Base-by-base conservation (phyloP, 2,797 vertebrate species). In the Syndactyla subalaris region DNA sequence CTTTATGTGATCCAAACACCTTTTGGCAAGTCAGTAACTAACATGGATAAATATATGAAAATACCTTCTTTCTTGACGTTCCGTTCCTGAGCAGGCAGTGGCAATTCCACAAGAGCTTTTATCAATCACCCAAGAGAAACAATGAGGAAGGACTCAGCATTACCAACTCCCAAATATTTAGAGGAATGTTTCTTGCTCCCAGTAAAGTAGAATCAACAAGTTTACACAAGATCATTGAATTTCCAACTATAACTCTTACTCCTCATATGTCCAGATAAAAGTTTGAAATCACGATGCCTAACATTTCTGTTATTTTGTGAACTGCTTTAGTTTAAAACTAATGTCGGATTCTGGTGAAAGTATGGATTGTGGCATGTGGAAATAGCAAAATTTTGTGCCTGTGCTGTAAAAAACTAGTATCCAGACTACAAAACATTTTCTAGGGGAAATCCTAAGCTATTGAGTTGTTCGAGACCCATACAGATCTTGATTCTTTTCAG, bases 31-130 rank as follows among this genome's bases (percentile, higher is more conserved):
- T 77, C 62, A 66, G 59, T 62, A 79, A 73, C 39, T 45, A 66
- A 88, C 30, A 14, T 11, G 11, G 30, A 66, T 38, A 68, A 57
- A 49, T 19, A 77, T 4, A 70, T 43, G 34, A 67, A 85, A 77
- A 79, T 36, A 63, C 8, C 22, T 82, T 84, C 30, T 70, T 81
- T 85, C 75, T 43, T 57, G 41, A 15, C 36, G 61, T 21, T 32
- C 3, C 0, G 0, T 68, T 90, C 91, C 57, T 0, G 0, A 76
- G 45, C 19, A 80, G 30, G 29, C 71, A 63, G 6, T 21, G 38
- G 36, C 38, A 62, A 72, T 68, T 62, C 65, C 75, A 55, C 45
- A 70, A 29, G 12, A 70, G 43, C 29, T 75, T 61, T 57, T 68
- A 39, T 24, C 62, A 43, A 30, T 30, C 38, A 52, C 49, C 9